phyloP scores from a whole-genome alignment of 2,113 vertebrate genomes.

The Odocoileus virginianus region DNA sequence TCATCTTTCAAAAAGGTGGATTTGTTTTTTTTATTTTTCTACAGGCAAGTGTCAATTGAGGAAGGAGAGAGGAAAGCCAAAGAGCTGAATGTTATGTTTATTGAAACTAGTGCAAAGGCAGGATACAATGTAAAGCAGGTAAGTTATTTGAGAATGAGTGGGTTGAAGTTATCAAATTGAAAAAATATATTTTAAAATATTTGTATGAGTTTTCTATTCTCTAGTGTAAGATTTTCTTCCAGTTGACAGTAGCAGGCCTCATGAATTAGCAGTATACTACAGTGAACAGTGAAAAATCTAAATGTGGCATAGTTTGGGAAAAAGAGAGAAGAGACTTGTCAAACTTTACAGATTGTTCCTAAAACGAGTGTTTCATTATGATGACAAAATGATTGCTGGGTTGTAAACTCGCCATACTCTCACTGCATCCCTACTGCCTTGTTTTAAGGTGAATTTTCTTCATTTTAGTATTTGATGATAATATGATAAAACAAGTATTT shows the following conservation, averaged over 20 bases:
- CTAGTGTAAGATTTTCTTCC: not conserved
- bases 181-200: constrained; percentile 12
- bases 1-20: not conserved
- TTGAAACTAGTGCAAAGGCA: constrained; percentile 99
- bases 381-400: not conserved
- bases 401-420: not conserved
- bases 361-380: not conserved
- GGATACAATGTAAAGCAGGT: constrained; percentile 99
- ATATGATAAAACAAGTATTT: not conserved
- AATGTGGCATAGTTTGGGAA: not conserved
- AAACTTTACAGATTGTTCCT: not conserved
- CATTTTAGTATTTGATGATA: constrained; percentile 13
- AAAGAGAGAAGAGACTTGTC: not conserved
- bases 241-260: not conserved
- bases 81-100: constrained; percentile 99
- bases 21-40: constrained; percentile 67
- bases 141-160: constrained; percentile 50
- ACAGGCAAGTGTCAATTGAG: constrained; percentile 98
- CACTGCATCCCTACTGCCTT: not conserved
- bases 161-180: not conserved
- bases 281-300: constrained; percentile 4
- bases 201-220: not conserved
- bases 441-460: not conserved
- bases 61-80: constrained; percentile 99
- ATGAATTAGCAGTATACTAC: not conserved